These are phyloP conservation scores for Psittacula derbiana DNA, from an alignment of 2,797 vertebrate species.

Conservation along the genomic window DNA sequence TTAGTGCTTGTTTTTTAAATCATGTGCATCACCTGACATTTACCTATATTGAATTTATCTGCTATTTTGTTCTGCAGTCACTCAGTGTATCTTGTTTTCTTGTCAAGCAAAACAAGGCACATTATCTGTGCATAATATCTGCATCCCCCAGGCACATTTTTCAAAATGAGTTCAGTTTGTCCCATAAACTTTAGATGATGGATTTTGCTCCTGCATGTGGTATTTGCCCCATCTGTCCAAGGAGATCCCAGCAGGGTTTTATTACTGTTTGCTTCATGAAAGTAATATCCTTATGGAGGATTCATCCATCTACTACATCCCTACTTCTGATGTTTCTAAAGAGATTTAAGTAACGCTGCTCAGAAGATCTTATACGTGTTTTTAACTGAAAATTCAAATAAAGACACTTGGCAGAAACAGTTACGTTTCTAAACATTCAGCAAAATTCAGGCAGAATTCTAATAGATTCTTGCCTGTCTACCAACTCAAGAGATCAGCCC, in stretches of 20 bases:
- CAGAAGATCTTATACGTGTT: background rate
- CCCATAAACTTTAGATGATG: background rate
- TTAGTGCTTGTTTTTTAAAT: background rate
- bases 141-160: background rate
- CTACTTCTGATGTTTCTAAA: background rate
- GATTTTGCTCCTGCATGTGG: background rate
- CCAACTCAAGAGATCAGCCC: background rate
- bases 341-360: background rate
- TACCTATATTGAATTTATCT: background rate
- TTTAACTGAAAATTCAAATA: background rate
- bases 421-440: background rate
- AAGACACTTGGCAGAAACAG: background rate
- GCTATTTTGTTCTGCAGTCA: background rate
- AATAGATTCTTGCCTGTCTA: background rate
- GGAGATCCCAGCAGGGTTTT: background rate
- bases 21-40: background rate
- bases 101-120: background rate
- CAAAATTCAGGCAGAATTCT: background rate
- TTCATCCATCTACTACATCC: background rate
- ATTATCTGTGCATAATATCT: background rate
- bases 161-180: background rate
- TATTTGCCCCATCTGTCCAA: background rate
- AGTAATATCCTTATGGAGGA: background rate
- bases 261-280: background rate
- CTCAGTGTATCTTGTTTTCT: background rate